Conservation (phyloP, 1,140 invertebrate genomes). For the Euglossa dilemma region DNA sequence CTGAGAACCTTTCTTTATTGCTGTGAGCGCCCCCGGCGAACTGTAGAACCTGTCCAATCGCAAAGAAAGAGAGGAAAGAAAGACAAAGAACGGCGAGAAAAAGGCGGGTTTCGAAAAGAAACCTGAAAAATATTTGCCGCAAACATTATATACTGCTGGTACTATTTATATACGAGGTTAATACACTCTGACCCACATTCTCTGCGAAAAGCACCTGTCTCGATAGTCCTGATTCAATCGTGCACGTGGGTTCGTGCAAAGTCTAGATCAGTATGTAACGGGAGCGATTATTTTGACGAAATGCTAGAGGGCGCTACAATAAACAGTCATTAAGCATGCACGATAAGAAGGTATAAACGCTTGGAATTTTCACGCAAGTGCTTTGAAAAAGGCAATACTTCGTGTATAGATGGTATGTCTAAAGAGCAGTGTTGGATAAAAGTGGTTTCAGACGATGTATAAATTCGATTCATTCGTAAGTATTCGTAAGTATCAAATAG, state of each 20-base stretch:
- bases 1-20: not conserved
- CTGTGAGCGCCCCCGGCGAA: not conserved
- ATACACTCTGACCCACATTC: constrained; percentile 51
- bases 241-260: constrained; percentile 38
- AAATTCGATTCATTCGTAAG: no score
- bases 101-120: not conserved
- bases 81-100: not conserved
- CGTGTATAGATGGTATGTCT: no score
- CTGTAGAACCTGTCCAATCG: not conserved
- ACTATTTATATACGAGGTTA: constrained; percentile 53
- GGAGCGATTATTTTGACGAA: constrained; percentile 41
- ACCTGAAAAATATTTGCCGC: not conserved
- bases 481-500: no score
- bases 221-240: constrained; percentile 41
- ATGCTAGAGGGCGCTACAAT: not conserved
- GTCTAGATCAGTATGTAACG: constrained; percentile 43
- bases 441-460: no score
- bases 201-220: constrained; percentile 46
- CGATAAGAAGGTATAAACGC: not conserved
- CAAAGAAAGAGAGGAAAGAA: not conserved
- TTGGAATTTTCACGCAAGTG: constrained; percentile 21
- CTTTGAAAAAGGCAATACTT: not conserved
- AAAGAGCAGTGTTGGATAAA: no score
- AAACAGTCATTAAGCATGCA: constrained; percentile 21
- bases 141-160: constrained; percentile 20